phyloP scores from a whole-genome alignment of 2,797 vertebrate species.

The Ataeniobius toweri region DNA sequence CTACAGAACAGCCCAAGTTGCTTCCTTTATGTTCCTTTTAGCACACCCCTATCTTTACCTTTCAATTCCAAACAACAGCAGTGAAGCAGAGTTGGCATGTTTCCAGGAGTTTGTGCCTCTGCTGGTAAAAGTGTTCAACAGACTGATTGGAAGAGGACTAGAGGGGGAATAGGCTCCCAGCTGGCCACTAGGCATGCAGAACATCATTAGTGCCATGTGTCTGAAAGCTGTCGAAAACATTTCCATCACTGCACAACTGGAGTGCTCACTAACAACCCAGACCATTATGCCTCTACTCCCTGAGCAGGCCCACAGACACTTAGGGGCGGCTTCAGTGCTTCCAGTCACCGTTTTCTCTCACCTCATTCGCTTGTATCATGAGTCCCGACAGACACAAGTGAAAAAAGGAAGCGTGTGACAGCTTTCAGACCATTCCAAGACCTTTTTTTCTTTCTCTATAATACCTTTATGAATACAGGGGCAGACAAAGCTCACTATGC shows the following conservation, averaged over 20 bases:
- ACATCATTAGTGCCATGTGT: slow-evolving; percentile 73
- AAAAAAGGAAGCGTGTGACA: slow-evolving; percentile 29
- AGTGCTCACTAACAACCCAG: slow-evolving; percentile 68
- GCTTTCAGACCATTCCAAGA: slow-evolving; percentile 17
- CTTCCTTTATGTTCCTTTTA: background rate
- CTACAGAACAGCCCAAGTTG: no score
- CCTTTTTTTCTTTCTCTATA: background rate
- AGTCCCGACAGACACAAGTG: slow-evolving; percentile 16
- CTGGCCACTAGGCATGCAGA: slow-evolving; percentile 63
- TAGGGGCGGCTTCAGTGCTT: slow-evolving; percentile 32
- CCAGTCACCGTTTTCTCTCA: slow-evolving; percentile 46
- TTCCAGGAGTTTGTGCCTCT: slow-evolving; percentile 41
- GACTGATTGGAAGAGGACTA: slow-evolving; percentile 45
- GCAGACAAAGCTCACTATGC: slow-evolving; percentile 1
- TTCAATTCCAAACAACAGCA: slow-evolving; percentile 4
- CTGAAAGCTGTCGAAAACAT: slow-evolving; percentile 72
- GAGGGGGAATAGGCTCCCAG: slow-evolving; percentile 28
- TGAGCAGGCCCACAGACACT: slow-evolving; percentile 40
- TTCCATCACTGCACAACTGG: slow-evolving; percentile 66
- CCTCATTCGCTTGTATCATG: slow-evolving; percentile 11
- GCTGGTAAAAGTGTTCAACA: slow-evolving; percentile 53
- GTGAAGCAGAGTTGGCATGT: slow-evolving; percentile 35
- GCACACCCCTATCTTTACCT: slow-evolving; percentile 3
- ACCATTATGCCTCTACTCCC: slow-evolving; percentile 51
- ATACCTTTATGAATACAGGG: slow-evolving; percentile 9